Evolutionary conservation across 2,888 invertebrate species (phyloP), one percentile per base, ranked within the genome.

Genomic region (Yponomeuta sedellus): DNA sequence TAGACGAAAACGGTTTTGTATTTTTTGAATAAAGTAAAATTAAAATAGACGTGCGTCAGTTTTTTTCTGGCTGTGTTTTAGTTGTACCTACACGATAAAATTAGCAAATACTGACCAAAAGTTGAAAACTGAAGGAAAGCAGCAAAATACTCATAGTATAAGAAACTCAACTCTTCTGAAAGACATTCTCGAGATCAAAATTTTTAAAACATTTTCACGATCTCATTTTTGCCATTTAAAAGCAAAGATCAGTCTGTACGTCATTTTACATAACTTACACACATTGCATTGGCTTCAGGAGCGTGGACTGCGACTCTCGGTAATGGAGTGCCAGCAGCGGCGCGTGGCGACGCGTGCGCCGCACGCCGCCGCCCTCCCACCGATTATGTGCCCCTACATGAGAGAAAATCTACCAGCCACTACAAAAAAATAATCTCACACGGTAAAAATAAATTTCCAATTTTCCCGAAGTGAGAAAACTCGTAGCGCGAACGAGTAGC

Each of bases 351-450:
- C 70, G 67, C 71, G 68, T 68, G 69, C 66, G 73, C 74, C 74
- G 75, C 75, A 75, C 71, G 71, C 72, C 71, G 74, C 69, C 66
- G 74, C 85, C 86, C 88, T 87, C 88, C 88, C 89, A 85, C 83
- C 88, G 88, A 89, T 90, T 90, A 88, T 80, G 73, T 77, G 77
- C 81, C 79, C 75, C 61, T 12, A 22, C 61, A 40, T 61, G 61
- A 20, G 40, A 66, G 66, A 66, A 66, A 22, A 16, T n/a, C 40
- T 16, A 64, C 64, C 52, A 64, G 10, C 22, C 64, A 12, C 20
- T 19, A 39, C 44, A 44, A 40, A 39, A 63, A 52, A 63, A 39
- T 39, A 64, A 62, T 16, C 28, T 16, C 19, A 20, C 19, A 19
- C 19, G 12, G 20, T 59, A 34, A 61, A 61, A 61, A 61, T 34